These are phyloP conservation scores for Heliocidaris erythrogramma DNA, from an alignment of 35 echinoderm and acorn worm species.

Conservation along the genomic window DNA sequence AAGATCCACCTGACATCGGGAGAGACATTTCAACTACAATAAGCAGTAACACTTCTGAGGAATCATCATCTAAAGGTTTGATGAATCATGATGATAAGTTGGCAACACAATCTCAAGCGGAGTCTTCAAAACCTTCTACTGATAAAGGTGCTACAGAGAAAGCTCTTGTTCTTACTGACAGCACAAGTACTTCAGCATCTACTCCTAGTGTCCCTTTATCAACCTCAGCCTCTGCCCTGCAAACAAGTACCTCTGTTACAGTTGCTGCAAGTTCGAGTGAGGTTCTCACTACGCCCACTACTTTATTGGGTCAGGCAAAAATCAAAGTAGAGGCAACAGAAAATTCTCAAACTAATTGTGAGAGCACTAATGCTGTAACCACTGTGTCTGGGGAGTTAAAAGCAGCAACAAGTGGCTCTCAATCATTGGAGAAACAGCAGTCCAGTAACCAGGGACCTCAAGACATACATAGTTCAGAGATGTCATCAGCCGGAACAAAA, in stretches of 20 bases:
- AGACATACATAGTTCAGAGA: neutral
- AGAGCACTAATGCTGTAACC: neutral
- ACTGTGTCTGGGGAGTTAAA: neutral
- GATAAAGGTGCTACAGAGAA: neutral
- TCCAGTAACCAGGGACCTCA: neutral
- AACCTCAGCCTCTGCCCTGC: neutral
- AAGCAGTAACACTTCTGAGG: neutral
- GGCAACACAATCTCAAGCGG: neutral
- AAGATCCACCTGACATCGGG: neutral
- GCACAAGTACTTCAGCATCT: neutral
- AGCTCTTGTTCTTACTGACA: neutral
- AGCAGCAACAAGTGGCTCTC: neutral
- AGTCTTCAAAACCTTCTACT: neutral
- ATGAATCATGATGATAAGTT: neutral
- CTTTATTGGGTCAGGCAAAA: neutral
- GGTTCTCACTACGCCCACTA: neutral
- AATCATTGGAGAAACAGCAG: neutral
- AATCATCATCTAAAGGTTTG: neutral
- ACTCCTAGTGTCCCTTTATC: neutral
- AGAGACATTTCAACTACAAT: neutral
- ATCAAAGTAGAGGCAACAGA: slow-evolving; percentile 12
- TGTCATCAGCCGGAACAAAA: neutral
- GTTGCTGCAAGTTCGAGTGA: neutral
- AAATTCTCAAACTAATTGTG: neutral
- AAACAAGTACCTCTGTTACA: neutral